These are phyloP conservation scores for Chloroceryle amazona DNA, from an alignment of 2,797 vertebrate genomes.

Conservation along the genomic window DNA sequence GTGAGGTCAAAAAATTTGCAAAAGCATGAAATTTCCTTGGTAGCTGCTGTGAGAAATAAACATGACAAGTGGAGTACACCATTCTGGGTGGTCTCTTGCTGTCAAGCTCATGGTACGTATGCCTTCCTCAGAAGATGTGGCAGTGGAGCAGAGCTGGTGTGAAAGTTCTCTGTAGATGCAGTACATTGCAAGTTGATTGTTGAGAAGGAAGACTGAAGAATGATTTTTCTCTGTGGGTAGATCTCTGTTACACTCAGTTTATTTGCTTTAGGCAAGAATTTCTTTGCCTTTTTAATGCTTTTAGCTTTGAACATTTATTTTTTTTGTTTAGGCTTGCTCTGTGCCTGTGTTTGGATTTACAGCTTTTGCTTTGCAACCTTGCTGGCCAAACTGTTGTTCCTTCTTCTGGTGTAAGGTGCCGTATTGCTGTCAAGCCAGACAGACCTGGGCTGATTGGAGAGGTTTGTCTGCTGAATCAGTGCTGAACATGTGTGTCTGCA, in stretches of 20 bases:
- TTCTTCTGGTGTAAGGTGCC: background rate
- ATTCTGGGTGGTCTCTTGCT: background rate
- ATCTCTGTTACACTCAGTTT: background rate
- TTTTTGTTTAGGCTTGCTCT: background rate
- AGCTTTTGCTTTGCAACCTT: background rate
- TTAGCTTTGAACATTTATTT: background rate
- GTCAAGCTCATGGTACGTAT: background rate
- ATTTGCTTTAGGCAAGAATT: background rate
- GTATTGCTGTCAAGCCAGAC: background rate
- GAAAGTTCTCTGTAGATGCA: background rate
- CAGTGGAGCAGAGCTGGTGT: accelerated
- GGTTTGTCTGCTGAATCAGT: accelerated
- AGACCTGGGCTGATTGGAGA: accelerated
- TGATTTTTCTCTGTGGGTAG: background rate
- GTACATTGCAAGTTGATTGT: accelerated
- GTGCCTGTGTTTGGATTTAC: background rate
- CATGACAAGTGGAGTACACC: accelerated
- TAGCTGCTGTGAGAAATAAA: background rate
- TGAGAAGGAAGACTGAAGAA: background rate
- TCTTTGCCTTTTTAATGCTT: background rate
- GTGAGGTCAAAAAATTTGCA: background rate
- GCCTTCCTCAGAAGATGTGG: accelerated
- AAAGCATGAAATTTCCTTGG: background rate
- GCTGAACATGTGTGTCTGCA: accelerated
- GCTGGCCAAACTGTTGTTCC: background rate